These are phyloP conservation scores for Acanthis flammea DNA, from an alignment of 2,797 vertebrate genomes.

Conservation along the genomic window DNA sequence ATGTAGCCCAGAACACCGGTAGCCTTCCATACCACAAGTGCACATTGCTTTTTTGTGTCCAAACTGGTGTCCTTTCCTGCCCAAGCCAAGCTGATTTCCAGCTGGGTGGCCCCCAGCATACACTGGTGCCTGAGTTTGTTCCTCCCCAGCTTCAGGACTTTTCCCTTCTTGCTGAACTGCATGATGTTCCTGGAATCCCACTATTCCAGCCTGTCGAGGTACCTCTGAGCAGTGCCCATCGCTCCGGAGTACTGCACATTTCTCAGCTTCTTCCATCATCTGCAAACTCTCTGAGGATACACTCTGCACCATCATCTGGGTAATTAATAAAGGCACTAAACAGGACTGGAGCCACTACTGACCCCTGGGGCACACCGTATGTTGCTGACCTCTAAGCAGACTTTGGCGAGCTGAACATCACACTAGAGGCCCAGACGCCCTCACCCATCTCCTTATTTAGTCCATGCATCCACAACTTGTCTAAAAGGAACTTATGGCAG, in stretches of 20 bases:
- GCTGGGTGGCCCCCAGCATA: rapidly evolving
- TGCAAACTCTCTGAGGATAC: not conserved
- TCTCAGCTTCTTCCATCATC: not conserved
- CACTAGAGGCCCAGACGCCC: rapidly evolving
- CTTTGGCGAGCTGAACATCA: not conserved
- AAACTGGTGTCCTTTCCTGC: not conserved
- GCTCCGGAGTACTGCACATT: rapidly evolving
- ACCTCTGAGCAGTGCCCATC: rapidly evolving
- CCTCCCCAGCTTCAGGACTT: not conserved
- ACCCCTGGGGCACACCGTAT: not conserved
- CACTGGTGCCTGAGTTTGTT: not conserved
- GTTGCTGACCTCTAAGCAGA: not conserved
- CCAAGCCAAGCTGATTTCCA: not conserved
- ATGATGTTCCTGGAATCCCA: not conserved
- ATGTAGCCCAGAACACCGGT: not conserved
- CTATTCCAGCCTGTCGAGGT: rapidly evolving
- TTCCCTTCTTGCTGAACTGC: not conserved
- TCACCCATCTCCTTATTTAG: not conserved
- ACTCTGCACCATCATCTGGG: not conserved
- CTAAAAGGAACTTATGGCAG: not conserved
- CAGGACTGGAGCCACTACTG: not conserved
- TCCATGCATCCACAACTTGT: not conserved
- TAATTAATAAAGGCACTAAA: not conserved
- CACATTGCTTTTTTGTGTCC: not conserved
- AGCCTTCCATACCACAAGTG: not conserved